These are phyloP conservation scores for Brachirus orientalis DNA, from an alignment of 2,113 vertebrate genomes.

Conservation along the genomic window DNA sequence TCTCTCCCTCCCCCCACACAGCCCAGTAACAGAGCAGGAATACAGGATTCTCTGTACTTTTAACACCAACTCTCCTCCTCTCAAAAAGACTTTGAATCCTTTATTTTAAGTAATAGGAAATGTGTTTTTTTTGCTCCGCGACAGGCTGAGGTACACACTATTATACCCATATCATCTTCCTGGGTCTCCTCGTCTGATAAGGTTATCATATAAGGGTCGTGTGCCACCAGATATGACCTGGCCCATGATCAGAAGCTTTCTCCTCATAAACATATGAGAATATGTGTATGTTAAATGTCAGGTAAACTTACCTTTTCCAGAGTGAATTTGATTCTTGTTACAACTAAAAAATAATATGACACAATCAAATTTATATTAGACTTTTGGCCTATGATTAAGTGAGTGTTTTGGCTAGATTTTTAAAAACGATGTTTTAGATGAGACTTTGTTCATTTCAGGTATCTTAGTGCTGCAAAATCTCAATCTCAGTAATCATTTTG, in stretches of 20 bases:
- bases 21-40: slow-evolving; percentile 31
- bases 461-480: slow-evolving; percentile 9
- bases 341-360: not conserved
- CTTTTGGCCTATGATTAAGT: no score
- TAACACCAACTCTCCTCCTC: slow-evolving; percentile 39
- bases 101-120: slow-evolving; percentile 65
- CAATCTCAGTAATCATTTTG: slow-evolving; percentile 1
- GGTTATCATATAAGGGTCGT: slow-evolving; percentile 48
- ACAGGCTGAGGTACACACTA: slow-evolving; percentile 66
- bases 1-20: slow-evolving; percentile 2
- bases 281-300: no score
- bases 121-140: no score
- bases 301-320: no score
- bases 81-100: slow-evolving; percentile 52
- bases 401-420: no score
- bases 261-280: no score
- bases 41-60: slow-evolving; percentile 66
- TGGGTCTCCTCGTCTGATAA: slow-evolving; percentile 57
- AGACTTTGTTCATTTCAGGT: no score
- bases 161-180: slow-evolving; percentile 68
- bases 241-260: no score
- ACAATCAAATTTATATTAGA: not conserved
- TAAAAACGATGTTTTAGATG: no score
- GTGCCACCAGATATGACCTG: slow-evolving; percentile 53
- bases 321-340: no score